Percentiles rank a stretch among this genome's conserved stretches.
phyloP scores from a whole-genome alignment of 2,797 vertebrate species.

The Anguilla pacifica region DNA sequence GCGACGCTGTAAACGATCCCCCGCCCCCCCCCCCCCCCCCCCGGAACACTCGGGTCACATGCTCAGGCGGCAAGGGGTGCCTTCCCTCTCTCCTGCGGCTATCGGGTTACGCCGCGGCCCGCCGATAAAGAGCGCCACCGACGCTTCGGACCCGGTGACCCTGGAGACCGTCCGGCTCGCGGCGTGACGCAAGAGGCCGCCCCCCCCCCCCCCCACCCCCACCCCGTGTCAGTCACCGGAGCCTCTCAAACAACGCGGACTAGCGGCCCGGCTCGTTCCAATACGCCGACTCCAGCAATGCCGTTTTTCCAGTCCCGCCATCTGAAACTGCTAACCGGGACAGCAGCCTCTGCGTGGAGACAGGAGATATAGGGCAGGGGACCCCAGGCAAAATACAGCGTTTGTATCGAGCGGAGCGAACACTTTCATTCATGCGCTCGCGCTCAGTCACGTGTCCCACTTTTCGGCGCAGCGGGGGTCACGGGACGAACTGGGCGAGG shows the following conservation, averaged over 20 bases:
- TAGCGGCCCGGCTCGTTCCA: not conserved
- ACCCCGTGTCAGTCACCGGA: not conserved
- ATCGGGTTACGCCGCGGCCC: conserved; percentile 19
- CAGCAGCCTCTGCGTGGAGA: too few relatives aligned
- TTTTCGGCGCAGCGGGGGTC: not conserved
- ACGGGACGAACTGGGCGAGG: not conserved
- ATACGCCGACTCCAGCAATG: not conserved
- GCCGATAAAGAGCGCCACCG: not conserved
- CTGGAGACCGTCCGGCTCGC: not conserved
- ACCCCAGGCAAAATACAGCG: not conserved
- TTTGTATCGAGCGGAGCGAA: not conserved
- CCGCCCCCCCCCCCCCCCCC: not conserved
- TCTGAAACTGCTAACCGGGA: not conserved
- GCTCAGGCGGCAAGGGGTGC: not conserved
- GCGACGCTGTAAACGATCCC: conserved; percentile 13
- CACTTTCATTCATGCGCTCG: not conserved
- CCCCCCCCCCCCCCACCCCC: not conserved
- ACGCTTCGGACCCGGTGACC: conserved; percentile 1
- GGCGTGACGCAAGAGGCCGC: not conserved
- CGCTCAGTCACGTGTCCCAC: not conserved
- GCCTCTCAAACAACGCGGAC: not conserved
- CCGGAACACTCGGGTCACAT: not conserved
- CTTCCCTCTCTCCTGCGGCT: conserved; percentile 15
- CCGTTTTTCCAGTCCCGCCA: not conserved
- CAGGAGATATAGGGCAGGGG: not conserved